Percentiles rank a stretch among this genome's conserved stretches.
Evolutionary conservation across 2,113 vertebrate genomes (phyloP).

Genomic region (Pelmatolapia mariae): DNA sequence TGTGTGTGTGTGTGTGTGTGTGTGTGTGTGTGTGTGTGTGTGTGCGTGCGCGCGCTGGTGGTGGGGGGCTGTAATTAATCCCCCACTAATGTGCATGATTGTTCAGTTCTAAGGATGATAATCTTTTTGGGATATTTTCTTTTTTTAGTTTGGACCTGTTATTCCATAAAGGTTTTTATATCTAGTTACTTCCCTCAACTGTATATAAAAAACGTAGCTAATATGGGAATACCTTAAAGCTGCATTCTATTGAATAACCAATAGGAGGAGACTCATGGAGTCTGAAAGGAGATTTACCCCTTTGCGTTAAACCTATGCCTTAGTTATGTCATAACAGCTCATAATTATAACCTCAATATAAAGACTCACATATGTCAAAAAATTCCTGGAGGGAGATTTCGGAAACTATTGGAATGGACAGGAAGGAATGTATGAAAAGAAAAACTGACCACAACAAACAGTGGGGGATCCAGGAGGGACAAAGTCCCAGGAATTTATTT

Average conservation of each 20-base stretch:
- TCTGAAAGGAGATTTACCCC: not conserved
- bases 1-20: not conserved
- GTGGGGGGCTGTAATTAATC: not conserved
- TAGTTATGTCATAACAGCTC: not conserved
- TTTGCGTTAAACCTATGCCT: not conserved
- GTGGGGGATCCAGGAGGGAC: not conserved
- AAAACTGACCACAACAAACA: not conserved
- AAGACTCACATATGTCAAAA: not conserved
- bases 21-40: not conserved
- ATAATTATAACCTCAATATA: not conserved
- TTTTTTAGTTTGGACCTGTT: not conserved
- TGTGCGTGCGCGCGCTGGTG: no score
- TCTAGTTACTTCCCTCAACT: not conserved
- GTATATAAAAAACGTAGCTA: not conserved
- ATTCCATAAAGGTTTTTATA: not conserved
- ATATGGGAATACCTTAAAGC: not conserved
- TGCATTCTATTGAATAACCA: not conserved
- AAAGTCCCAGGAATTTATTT: not conserved
- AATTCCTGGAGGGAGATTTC: not conserved
- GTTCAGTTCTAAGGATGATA: not conserved
- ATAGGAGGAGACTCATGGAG: not conserved
- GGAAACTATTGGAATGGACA: not conserved
- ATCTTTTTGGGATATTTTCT: not conserved
- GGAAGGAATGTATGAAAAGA: not conserved
- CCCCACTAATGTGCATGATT: not conserved